These are phyloP conservation scores for Zosterops hypoxanthus DNA, from an alignment of 2,113 vertebrate genomes.

Conservation along the genomic window DNA sequence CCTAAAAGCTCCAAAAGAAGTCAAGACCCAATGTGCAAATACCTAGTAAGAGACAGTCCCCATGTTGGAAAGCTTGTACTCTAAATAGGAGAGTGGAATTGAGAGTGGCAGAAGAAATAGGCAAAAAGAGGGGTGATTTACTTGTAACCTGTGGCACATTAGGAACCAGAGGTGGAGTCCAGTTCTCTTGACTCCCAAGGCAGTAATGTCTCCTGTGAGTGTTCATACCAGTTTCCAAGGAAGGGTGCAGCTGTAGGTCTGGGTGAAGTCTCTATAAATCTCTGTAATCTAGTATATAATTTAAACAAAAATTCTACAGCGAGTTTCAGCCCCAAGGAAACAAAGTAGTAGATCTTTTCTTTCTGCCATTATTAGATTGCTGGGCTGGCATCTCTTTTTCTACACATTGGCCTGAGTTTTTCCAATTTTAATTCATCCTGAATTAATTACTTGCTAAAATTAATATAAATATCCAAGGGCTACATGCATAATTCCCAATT, in stretches of 20 bases:
- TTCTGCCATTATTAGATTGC: not conserved
- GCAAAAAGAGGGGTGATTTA: conserved; percentile 46
- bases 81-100: conserved; percentile 1
- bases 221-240: not conserved
- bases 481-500: not conserved
- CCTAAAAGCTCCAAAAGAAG: conserved; percentile 62
- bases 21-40: conserved; percentile 40
- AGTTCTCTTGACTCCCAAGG: not conserved
- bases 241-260: not conserved
- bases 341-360: not conserved
- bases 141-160: not conserved
- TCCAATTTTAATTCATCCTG: not conserved
- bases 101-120: conserved; percentile 24
- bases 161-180: conserved; percentile 9
- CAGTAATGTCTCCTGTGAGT: not conserved
- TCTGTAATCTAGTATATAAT: not conserved
- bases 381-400: not conserved
- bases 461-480: not conserved
- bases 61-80: not conserved
- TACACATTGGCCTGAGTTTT: not conserved
- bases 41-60: not conserved
- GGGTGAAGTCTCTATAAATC: not conserved
- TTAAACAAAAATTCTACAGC: not conserved
- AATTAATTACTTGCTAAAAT: not conserved
- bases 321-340: not conserved